phyloP scores from a whole-genome alignment of 1,140 invertebrate species.

The Mizuhopecten yessoensis region DNA sequence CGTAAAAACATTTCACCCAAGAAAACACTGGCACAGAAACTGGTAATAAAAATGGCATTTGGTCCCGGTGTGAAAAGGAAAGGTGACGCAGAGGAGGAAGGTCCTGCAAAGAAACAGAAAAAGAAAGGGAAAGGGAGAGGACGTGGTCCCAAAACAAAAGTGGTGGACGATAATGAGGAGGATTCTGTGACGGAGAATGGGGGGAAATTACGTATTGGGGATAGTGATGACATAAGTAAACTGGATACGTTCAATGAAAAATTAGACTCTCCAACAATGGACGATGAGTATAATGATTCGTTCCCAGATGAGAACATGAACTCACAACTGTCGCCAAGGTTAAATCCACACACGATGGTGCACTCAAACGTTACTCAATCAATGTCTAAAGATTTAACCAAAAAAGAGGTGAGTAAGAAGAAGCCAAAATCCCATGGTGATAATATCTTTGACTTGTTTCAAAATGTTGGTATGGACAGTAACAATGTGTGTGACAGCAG shows the following conservation, averaged over 20 bases:
- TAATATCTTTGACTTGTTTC: conserved; percentile 57
- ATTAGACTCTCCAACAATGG: conserved; percentile 40
- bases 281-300: neutral
- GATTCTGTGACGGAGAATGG: neutral
- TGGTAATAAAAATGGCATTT: conserved; percentile 74
- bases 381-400: neutral
- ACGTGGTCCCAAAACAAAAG: conserved; percentile 38
- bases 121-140: conserved; percentile 48
- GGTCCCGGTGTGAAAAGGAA: conserved; percentile 47
- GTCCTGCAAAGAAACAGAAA: conserved; percentile 48
- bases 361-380: neutral
- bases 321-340: neutral
- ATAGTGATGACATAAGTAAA: neutral
- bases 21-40: conserved; percentile 61
- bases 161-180: neutral
- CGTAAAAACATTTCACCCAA: conserved; percentile 53
- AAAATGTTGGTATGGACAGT: conserved; percentile 8
- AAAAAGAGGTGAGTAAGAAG: neutral
- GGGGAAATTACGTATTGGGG: neutral
- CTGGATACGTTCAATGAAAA: neutral
- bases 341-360: neutral
- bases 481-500: neutral
- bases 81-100: conserved; percentile 43
- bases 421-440: conserved; percentile 48
- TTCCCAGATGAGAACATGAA: conserved; percentile 16